These are phyloP conservation scores for Astropecten irregularis DNA, from an alignment of 53 echinoderm and acorn worm species.

Conservation along the genomic window DNA sequence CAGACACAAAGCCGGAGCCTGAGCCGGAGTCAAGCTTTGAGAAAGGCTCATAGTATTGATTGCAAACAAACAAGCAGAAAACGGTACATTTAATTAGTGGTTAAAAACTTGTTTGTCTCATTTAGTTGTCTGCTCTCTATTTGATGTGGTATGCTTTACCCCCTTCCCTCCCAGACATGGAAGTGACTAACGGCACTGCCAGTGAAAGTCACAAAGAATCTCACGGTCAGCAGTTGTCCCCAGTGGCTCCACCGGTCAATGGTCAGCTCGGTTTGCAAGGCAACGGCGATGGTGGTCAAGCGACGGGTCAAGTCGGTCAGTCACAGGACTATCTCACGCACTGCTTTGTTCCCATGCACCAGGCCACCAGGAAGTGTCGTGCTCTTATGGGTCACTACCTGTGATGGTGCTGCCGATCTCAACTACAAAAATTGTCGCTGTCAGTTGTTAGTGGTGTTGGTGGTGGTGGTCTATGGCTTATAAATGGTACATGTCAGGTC, in stretches of 20 bases:
- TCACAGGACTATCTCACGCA: conserved; percentile 16
- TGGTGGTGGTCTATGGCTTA: no score
- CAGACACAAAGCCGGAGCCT: no score
- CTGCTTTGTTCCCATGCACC: neutral
- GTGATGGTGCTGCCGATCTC: neutral
- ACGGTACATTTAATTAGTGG: no score
- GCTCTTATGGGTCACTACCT: conserved; percentile 43
- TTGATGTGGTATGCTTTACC: no score
- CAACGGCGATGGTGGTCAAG: neutral
- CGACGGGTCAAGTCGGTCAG: neutral
- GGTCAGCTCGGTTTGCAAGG: neutral
- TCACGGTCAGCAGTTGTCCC: neutral
- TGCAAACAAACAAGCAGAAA: no score
- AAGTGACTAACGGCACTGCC: conserved; percentile 13
- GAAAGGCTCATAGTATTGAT: no score
- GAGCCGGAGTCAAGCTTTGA: no score
- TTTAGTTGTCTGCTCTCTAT: no score
- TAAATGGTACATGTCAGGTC: no score
- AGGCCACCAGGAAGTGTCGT: conserved; percentile 17
- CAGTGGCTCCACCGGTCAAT: neutral
- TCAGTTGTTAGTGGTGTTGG: no score
- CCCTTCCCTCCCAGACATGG: conserved; percentile 46
- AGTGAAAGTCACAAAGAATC: neutral
- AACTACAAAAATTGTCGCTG: no score
- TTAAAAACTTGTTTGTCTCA: no score